Conservation (phyloP, 2,797 vertebrate genomes). For the Brachyalestes nurse region DNA sequence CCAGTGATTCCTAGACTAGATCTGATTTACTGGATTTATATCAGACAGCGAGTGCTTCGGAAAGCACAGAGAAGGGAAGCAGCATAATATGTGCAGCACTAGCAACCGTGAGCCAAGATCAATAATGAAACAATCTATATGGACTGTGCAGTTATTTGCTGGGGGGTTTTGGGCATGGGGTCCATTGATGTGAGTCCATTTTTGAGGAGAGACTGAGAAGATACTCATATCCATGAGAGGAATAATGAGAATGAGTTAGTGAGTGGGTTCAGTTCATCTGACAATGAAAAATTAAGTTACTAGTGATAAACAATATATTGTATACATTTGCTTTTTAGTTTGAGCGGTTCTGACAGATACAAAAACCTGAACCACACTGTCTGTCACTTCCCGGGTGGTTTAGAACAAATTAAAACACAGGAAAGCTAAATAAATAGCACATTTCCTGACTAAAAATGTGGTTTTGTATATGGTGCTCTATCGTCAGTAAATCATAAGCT, state of each 20-base stretch:
- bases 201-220: not conserved
- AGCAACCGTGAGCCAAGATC: conserved; percentile 1
- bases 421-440: too few species aligned
- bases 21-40: conserved; percentile 16
- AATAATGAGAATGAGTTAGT: not conserved
- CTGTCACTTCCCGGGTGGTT: too few species aligned
- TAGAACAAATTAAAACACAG: too few species aligned
- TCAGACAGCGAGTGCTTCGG: conserved; percentile 7
- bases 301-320: too few species aligned
- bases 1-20: not conserved
- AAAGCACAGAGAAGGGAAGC: not conserved
- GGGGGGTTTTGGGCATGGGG: not conserved
- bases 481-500: too few species aligned
- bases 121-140: conserved; percentile 1
- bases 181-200: not conserved
- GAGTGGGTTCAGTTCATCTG: not conserved
- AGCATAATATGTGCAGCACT: not conserved
- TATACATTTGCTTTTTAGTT: too few species aligned
- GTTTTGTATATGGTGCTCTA: too few species aligned
- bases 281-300: not conserved
- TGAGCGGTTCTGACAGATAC: too few species aligned
- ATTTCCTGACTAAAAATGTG: too few species aligned
- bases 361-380: too few species aligned
- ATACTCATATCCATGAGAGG: not conserved
- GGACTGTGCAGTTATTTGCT: not conserved